Base-by-base conservation (phyloP, 2,888 invertebrate genomes). In the Andrena praecox region DNA sequence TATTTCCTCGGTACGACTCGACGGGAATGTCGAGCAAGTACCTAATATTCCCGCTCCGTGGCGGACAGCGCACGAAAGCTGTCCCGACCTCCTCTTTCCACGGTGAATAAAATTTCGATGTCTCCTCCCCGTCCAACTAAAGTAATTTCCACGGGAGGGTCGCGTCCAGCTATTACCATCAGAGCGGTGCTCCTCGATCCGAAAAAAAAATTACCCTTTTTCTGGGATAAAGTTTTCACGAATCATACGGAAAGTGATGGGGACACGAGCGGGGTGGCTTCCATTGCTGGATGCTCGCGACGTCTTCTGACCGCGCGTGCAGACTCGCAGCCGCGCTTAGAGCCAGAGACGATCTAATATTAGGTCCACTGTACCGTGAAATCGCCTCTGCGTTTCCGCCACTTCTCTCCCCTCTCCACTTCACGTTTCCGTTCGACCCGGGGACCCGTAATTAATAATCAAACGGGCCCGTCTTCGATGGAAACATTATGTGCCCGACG, bases 351-450 rank as follows among this genome's bases (percentile, higher is more conserved):
- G 70, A 52, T 72, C 76, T 73, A 81, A 83, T 83, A 83, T 77
- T 77, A 76, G 77, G 70, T 77, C 67, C 73, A 66, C 31, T 56
- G 62, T 66, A n/a, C 77, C 63, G 81, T 81, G 77, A 81, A 83
- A 81, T 74, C 72, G 71, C 63, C 42, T 27, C 80, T 76, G 10
- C 24, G 76, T 80, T 72, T 50, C 54, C 54, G 27, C 66, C n/a
- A 69, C 56, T 20, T 50, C 63, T 56, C 16, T 6, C 31, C 29
- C 63, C 10, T 12, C 7, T 20, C n/a, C n/a, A n/a, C 3, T n/a
- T 50, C 48, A 67, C 66, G 24, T 74, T 60, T 50, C 29, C 67
- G 24, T 66, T 31, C 42, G 16, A 33, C 31, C 27, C 52, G 10
- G 16, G 52, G n/a, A 33, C 52, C 31, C 12, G 59, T 50, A 50